A percentile compares a stretch with the other conserved stretches of the same genome.
phyloP scores from a whole-genome alignment of 2,888 invertebrate species.

The Sphaeridia pumilis region DNA sequence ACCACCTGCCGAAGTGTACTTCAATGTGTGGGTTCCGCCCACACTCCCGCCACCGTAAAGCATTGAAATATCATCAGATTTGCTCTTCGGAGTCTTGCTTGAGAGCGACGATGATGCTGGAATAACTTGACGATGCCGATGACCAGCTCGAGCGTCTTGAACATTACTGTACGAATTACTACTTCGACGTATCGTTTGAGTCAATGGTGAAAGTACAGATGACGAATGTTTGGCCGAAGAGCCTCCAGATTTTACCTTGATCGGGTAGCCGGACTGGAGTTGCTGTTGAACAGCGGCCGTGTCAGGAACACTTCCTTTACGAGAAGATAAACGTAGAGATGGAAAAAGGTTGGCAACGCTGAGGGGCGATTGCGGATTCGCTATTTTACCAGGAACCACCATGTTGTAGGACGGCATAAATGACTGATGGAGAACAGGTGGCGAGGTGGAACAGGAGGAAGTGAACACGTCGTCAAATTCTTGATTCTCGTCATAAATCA shows the following conservation, averaged over 20 bases:
- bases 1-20: no score
- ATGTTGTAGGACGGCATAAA: neutral
- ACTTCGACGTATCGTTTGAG: neutral
- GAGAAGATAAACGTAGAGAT: neutral
- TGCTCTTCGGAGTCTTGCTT: neutral
- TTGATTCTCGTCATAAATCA: neutral
- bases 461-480: conserved; percentile 7
- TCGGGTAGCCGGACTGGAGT: no score
- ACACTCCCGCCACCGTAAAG: neutral
- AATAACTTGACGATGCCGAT: no score
- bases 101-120: no score
- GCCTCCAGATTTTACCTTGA: no score
- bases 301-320: neutral
- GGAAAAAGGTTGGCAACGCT: neutral
- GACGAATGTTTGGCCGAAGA: neutral
- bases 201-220: neutral
- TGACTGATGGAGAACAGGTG: conserved; percentile 1
- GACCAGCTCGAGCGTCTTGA: conserved; percentile 2
- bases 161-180: neutral
- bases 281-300: no score
- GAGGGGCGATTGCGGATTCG: neutral
- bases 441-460: neutral
- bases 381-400: neutral
- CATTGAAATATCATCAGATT: neutral
- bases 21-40: no score